Percentiles rank a stretch among this genome's conserved stretches.
phyloP scores from a whole-genome alignment of 1,140 invertebrate species.

The Vanessa atalanta region DNA sequence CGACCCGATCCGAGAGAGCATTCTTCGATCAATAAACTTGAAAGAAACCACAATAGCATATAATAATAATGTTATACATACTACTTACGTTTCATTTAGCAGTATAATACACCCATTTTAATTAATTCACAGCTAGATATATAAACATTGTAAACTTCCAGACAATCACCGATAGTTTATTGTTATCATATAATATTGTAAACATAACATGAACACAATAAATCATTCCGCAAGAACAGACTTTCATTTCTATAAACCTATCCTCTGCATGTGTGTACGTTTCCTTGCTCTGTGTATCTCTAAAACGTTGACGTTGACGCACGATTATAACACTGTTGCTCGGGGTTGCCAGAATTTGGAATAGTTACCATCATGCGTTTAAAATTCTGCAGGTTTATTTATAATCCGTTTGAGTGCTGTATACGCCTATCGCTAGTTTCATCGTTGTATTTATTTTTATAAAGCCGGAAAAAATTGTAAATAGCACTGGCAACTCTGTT shows the following conservation, averaged over 20 bases:
- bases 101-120: background rate
- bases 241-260: slow-evolving; percentile 56
- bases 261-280: slow-evolving; percentile 45
- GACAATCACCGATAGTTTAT: slow-evolving; percentile 9
- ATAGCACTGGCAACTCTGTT: background rate
- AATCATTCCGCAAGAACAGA: slow-evolving; percentile 52
- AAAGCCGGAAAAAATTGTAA: background rate
- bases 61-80: no score
- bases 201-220: slow-evolving; percentile 50
- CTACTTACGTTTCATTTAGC: no score
- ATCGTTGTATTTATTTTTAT: background rate
- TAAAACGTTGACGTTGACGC: slow-evolving; percentile 13
- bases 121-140: background rate
- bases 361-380: no score
- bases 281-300: background rate
- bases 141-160: slow-evolving; percentile 1
- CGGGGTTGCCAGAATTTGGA: background rate
- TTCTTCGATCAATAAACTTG: no score
- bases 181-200: slow-evolving; percentile 20
- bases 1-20: no score
- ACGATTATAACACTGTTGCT: slow-evolving; percentile 4
- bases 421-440: no score
- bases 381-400: background rate
- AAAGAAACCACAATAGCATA: no score
- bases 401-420: background rate